Conservation (phyloP, 2,113 vertebrate genomes). For the Charina bottae region DNA sequence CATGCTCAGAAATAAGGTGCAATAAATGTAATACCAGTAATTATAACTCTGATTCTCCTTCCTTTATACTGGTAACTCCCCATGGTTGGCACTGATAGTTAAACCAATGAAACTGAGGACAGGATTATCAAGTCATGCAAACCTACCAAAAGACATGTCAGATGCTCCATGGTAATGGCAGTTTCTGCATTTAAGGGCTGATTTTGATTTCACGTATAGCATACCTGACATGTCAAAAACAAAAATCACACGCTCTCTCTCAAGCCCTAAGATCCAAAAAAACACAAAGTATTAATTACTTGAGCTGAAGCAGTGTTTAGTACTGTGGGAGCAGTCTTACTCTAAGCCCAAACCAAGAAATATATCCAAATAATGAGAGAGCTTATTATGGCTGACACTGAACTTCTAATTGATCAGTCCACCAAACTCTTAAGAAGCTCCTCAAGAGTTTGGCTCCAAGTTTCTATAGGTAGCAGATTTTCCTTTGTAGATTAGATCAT, state of each 20-base stretch:
- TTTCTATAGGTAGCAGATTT: too few relatives aligned
- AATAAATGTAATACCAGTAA: conserved; percentile 15
- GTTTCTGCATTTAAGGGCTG: background rate
- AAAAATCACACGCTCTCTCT: background rate
- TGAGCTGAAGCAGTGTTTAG: too few relatives aligned
- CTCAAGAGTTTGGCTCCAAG: too few relatives aligned
- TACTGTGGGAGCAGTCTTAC: too few relatives aligned
- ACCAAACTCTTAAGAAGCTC: too few relatives aligned
- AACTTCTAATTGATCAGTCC: too few relatives aligned
- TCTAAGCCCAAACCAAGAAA: too few relatives aligned
- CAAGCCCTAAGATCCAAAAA: too few relatives aligned
- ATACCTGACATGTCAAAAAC: background rate
- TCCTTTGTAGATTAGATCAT: too few relatives aligned
- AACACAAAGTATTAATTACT: too few relatives aligned
- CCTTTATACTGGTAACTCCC: conserved; percentile 8
- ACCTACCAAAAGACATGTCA: background rate
- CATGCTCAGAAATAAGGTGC: background rate
- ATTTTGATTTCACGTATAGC: background rate
- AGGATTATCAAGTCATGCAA: conserved; percentile 25
- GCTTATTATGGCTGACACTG: too few relatives aligned
- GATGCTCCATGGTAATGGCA: background rate
- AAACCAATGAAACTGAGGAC: conserved; percentile 31
- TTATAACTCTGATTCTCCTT: conserved; percentile 21
- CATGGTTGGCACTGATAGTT: background rate
- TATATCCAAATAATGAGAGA: too few relatives aligned